Evolutionary conservation across 1,140 invertebrate species (phyloP).

Genomic region (Ditylenchus dipsaci): DNA sequence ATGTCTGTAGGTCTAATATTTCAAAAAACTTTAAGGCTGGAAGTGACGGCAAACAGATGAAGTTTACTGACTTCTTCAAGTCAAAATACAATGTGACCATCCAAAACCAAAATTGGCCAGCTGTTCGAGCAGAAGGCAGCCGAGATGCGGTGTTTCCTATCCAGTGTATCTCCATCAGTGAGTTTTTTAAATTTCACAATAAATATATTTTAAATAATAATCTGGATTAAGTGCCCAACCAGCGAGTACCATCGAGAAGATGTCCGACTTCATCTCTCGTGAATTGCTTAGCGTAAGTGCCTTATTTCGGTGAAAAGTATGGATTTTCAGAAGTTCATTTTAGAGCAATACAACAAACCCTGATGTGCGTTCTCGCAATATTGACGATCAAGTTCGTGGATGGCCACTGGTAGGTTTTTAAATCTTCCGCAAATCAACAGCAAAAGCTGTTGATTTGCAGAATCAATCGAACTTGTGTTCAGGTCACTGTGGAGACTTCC

Average conservation of each 20-base stretch:
- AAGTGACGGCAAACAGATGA: conserved; percentile 10
- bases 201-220: no score
- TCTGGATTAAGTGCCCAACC: conserved; percentile 5
- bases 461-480: no score
- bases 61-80: conserved; percentile 14
- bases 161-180: conserved; percentile 5
- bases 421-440: no score
- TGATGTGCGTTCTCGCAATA: not conserved
- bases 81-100: conserved; percentile 11
- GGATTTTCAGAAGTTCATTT: not conserved
- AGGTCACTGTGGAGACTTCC: conserved; percentile 1
- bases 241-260: conserved; percentile 23
- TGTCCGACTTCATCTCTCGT: conserved; percentile 18
- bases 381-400: conserved; percentile 10
- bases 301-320: not conserved
- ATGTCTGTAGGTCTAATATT: not conserved
- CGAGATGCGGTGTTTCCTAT: conserved; percentile 15
- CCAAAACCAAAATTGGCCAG: conserved; percentile 15
- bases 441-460: no score
- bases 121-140: conserved; percentile 12
- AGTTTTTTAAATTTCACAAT: not conserved
- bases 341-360: conserved; percentile 12
- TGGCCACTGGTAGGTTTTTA: conserved; percentile 1
- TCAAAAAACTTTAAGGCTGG: conserved; percentile 12
- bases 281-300: conserved; percentile 14